Evolutionary conservation across 2,797 vertebrate genomes (phyloP), one percentile per base, ranked within the genome.

Genomic region (Chromis chromis): DNA sequence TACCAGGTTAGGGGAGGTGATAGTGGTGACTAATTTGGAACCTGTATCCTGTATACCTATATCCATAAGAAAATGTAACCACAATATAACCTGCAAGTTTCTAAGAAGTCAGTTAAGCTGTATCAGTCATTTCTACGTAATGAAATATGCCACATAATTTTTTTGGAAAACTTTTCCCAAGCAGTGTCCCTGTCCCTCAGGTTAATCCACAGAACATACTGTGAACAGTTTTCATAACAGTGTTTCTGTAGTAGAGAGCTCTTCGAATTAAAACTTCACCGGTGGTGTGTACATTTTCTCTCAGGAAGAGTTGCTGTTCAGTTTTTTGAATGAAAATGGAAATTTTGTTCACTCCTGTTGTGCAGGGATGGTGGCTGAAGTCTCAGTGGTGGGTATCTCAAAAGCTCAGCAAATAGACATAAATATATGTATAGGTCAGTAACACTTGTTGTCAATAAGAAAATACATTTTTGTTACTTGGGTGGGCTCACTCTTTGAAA

Each of bases 1-100:
- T 70, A 54, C 49, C 61, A 48, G 50, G 68, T 71, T 72, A 71
- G 76, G 65, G 25, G 44, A 62, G 52, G 65, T 39, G 39, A 24
- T 4, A 13, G 31, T 36, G 48, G 49, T 64, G 28, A 46, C 6
- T 24, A 0, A 39, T 80, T 71, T 74, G 16, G 44, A 25, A 6
- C 39, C 54, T 17, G 33, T 28, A 33, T 8, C 39, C 54, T 17
- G 33, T 28, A 33, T 65, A 3, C 40, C 40, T 55, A 4, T 66
- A 12, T 57, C 25, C 7, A 62, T 28, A 59, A 61, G 9, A 40
- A 46, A 55, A 78, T 59, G 19, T 27, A 36, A 25, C 11, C 21
- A 24, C 17, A 61, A 65, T 53, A 74, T 19, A 12, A 67, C 1
- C 44, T 42, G 3, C 1, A 16, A 4, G 12, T 74, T 22, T 17